These are phyloP conservation scores for Myotis findleyi DNA, from an alignment of 2,797 vertebrate genomes.

Conservation along the genomic window DNA sequence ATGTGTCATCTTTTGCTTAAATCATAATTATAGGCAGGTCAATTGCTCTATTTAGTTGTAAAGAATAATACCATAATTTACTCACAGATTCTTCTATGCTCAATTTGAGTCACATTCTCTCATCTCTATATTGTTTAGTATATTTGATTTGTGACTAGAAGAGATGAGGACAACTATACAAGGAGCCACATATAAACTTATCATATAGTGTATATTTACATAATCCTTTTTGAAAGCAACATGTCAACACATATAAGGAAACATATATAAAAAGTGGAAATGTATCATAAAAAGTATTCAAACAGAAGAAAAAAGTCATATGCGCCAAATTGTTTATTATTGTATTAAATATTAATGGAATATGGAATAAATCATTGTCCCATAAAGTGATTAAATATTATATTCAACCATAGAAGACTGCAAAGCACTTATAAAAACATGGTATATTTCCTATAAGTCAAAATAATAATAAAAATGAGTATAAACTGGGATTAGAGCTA, in stretches of 20 bases:
- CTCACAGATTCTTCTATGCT: not conserved
- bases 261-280: not conserved
- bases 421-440: not conserved
- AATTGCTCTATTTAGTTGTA: not conserved
- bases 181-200: not conserved
- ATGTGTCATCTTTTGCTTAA: not conserved
- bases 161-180: not conserved
- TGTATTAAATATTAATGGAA: not conserved
- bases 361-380: not conserved
- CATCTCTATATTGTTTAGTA: not conserved
- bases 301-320: not conserved
- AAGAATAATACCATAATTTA: not conserved
- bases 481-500: not conserved
- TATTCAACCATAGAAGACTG: not conserved
- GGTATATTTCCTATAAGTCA: not conserved
- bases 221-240: not conserved
- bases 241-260: not conserved
- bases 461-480: not conserved
- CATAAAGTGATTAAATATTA: not conserved
- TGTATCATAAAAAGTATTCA: not conserved
- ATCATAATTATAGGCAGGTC: not conserved
- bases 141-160: not conserved
- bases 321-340: not conserved
- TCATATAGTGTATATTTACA: not conserved
- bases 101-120: not conserved